These are phyloP conservation scores for Bubalus kerabau DNA, from an alignment of 2,113 vertebrate genomes.

Conservation along the genomic window DNA sequence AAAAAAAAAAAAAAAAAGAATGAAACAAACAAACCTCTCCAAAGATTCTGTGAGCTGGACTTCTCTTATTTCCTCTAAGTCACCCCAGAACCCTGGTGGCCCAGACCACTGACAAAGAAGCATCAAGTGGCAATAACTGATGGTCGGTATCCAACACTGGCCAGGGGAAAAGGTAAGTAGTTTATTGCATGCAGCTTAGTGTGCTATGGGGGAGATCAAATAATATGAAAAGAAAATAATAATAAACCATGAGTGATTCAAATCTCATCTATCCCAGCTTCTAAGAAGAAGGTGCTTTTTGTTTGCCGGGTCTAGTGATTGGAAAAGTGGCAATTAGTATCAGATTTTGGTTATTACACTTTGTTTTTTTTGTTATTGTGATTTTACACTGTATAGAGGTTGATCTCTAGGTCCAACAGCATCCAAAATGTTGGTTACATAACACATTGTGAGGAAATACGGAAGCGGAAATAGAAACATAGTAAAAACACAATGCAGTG, in stretches of 20 bases:
- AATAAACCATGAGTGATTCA: neutral
- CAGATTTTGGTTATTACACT: neutral
- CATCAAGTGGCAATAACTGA: neutral
- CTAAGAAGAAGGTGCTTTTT: neutral
- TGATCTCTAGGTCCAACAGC: neutral
- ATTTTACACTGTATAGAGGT: neutral
- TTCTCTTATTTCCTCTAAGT: neutral
- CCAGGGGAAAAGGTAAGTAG: neutral
- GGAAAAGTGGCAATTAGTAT: neutral
- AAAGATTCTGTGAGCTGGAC: neutral
- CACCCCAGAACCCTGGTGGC: neutral
- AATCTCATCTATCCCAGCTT: neutral
- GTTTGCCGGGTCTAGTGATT: neutral
- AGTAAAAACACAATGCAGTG: neutral
- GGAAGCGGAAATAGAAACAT: neutral
- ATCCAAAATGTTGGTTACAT: neutral
- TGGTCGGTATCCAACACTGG: too few species aligned
- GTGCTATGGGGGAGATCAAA: neutral
- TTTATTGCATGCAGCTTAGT: neutral
- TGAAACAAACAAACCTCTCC: neutral
- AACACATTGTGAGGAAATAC: neutral
- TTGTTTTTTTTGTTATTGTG: neutral
- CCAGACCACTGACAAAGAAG: neutral
- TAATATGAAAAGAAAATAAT: neutral
- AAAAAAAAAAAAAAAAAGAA: too few species aligned